These are phyloP conservation scores for Cataglyphis altisquamis DNA, from an alignment of 2,888 invertebrate genomes.

Conservation along the genomic window DNA sequence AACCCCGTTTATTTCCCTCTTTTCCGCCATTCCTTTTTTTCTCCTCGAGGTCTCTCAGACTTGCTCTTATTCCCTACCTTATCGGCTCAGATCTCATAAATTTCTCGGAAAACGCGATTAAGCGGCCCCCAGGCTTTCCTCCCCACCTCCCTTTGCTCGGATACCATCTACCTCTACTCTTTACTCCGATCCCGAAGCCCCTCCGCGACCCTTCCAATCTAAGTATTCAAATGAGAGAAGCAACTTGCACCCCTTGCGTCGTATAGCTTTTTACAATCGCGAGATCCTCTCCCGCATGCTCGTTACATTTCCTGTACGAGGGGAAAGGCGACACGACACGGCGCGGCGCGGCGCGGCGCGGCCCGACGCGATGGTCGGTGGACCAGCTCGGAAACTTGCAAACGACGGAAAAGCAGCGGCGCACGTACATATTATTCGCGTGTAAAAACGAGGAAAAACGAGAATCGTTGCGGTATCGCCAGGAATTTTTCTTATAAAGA, in stretches of 20 bases:
- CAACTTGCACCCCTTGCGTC: constrained; percentile 74
- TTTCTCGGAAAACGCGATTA: constrained; percentile 85
- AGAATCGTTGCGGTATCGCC: constrained; percentile 41
- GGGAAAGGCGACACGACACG: not conserved
- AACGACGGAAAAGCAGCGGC: constrained; percentile 47
- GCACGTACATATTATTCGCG: constrained; percentile 40
- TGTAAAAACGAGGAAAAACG: constrained; percentile 49
- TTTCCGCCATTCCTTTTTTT: constrained; percentile 22
- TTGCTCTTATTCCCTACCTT: constrained; percentile 82
- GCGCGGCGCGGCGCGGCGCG: not conserved
- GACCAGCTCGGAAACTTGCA: constrained; percentile 60
- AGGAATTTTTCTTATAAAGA: constrained; percentile 48
- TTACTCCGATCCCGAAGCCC: constrained; percentile 63
- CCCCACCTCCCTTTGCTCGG: constrained; percentile 51
- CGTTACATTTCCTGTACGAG: constrained; percentile 60
- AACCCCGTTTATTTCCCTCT: constrained; percentile 35
- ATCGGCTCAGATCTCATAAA: constrained; percentile 85
- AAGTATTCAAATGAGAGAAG: constrained; percentile 86
- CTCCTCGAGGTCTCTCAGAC: constrained; percentile 67
- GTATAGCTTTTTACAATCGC: constrained; percentile 83
- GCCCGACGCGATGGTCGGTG: constrained; percentile 19
- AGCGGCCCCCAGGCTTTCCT: constrained; percentile 78
- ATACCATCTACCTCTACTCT: constrained; percentile 59
- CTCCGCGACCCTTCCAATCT: constrained; percentile 84
- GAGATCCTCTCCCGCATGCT: constrained; percentile 66